A percentile compares a stretch with the other conserved stretches of the same genome.
Conservation (phyloP, 2,113 vertebrate species). For the Falcunculus frontatus region DNA sequence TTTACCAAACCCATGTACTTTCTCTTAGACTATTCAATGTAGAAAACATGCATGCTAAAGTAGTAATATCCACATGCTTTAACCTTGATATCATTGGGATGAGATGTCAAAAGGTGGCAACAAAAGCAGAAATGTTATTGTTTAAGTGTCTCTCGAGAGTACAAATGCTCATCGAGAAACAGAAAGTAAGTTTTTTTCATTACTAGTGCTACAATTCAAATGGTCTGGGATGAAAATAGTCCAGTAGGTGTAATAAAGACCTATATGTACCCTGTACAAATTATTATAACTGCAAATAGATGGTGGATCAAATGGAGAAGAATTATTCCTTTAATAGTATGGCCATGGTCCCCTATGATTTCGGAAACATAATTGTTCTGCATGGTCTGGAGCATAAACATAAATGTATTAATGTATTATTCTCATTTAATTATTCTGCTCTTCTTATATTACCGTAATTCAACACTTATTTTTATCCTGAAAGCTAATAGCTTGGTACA, state of each 20-base stretch:
- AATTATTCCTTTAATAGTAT: conserved; percentile 41
- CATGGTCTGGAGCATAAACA: background rate
- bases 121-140: background rate
- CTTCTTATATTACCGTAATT: background rate
- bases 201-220: background rate
- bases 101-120: background rate
- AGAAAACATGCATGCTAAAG: background rate
- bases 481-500: background rate
- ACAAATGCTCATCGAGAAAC: background rate
- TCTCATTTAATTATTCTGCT: conserved; percentile 28
- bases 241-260: conserved; percentile 21
- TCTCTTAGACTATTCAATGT: background rate
- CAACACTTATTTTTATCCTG: background rate
- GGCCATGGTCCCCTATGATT: conserved; percentile 6
- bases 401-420: background rate
- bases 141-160: background rate
- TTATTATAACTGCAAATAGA: background rate
- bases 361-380: conserved; percentile 19
- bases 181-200: background rate
- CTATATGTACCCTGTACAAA: background rate
- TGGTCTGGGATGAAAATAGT: background rate
- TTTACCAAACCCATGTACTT: background rate
- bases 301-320: background rate
- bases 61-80: background rate
- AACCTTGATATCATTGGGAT: background rate